Evolutionary conservation across 2,113 vertebrate species (phyloP), one percentile per base, ranked within the genome.

Genomic region (Lagopus leucura): DNA sequence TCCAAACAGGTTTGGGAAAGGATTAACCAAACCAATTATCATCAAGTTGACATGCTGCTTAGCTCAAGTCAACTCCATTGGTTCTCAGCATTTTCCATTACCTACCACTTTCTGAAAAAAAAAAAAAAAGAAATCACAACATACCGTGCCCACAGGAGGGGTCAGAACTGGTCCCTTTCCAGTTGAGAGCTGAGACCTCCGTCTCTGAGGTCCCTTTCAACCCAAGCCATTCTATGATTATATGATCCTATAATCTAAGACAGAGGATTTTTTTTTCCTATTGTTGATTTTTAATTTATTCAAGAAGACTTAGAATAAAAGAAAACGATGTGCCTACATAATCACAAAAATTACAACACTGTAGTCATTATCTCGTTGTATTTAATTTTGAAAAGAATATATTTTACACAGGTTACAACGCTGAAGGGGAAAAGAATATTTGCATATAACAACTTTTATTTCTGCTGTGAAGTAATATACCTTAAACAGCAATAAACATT

Each of bases 401-500:
- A 74, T 84, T 93, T 92, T 92, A 50, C 40, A 71, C 28, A 79
- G 81, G 34, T 80, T 92, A 86, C 34, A 67, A 36, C 71, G 52
- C 43, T 75, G 45, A 88, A 90, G 30, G 52, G 63, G 67, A 90
- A 94, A 88, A 85, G 30, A 86, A 82, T 69, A 65, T 84, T 64
- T 64, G 60, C n/a, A 74, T 88, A 15, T 85, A 90, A 90, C 80
- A 63, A 91, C 80, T 84, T 95, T 94, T 91, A 66, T 87, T 94
- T 93, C 74, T 83, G 55, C 75, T 86, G 34, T 92, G 89, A 82
- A 94, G 71, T 92, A 94, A 91, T 94, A 96, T 74, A 94, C 81
- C 83, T 95, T 91, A 96, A 96, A 88, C 63, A 79, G 88, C 83
- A 93, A 67, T 91, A 96, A 96, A 89, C 83, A 93, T 73, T 79